Evolutionary conservation across 2,113 vertebrate genomes (phyloP), one percentile per base, ranked within the genome.

Genomic region (Labrus mixtus): DNA sequence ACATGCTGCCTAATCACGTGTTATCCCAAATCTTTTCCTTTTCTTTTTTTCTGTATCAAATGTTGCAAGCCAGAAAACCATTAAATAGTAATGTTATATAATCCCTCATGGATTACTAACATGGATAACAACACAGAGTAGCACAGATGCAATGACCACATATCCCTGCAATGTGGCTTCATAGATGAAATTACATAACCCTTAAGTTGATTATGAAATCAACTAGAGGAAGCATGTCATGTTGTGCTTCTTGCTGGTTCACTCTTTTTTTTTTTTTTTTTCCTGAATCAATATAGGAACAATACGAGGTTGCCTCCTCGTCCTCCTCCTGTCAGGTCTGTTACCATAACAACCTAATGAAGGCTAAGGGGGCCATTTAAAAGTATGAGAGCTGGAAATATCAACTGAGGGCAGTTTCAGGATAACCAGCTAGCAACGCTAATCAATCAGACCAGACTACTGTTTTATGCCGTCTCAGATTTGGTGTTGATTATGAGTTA

Each of bases 341-440:
- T 96, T 95, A 91, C 95, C 90, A 94, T 95, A 92, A 88, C 92
- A 94, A 94, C 93, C 88, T 81, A 79, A 83, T 83, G 71, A 86
- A 81, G 79, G 58, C 64, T 78, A 73, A 76, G 66, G 46, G 76
- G 80, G 75, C 54, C 58, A 55, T 85, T 90, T 90, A 80, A 86
- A 86, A 78, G 76, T 82, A 85, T 66, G 77, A 69, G 23, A 61
- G 67, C 55, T 79, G 76, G 79, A 85, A 82, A 82, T 83, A 90
- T 73, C 33, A 25, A 63, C 69, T 68, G 84, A 82, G 79, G 79
- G 79, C 60, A 70, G 70, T 67, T n/a, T 79, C 45, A 43, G 50
- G 20, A 72, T 72, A 72, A 76, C 59, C 70, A 78, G 59, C 72
- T 58, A 75, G 62, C 51, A 62, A 37, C 65, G 50, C 45, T 23